phyloP scores from a whole-genome alignment of 2,113 vertebrate genomes.

The Mormyrus lacerda region DNA sequence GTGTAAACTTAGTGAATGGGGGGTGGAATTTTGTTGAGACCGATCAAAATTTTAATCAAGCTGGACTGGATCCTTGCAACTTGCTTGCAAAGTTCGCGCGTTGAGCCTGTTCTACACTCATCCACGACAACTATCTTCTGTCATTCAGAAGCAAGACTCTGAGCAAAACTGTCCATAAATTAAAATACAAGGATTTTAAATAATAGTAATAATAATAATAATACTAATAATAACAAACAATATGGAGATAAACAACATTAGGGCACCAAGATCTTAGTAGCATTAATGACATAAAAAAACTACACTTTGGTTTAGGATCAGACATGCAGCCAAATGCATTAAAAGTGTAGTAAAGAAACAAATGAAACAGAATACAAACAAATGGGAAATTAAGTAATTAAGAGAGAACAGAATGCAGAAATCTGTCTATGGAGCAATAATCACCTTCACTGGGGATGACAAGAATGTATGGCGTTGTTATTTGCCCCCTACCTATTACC shows the following conservation, averaged over 20 bases:
- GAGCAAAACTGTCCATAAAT: constrained; percentile 35
- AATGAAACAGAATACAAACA: constrained; percentile 42
- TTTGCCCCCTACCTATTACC: constrained; percentile 92
- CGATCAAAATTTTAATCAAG: background rate
- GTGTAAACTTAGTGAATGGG: constrained; percentile 9
- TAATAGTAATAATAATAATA: constrained; percentile 23
- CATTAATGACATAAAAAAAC: constrained; percentile 46
- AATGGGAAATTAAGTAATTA: constrained; percentile 40
- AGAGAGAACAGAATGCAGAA: constrained; percentile 49
- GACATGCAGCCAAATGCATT: constrained; percentile 59
- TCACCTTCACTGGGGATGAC: constrained; percentile 96
- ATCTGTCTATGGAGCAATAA: constrained; percentile 71
- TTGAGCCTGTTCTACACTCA: background rate
- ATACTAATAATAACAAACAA: constrained; percentile 25
- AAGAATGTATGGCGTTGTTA: constrained; percentile 84
- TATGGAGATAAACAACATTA: constrained; percentile 7
- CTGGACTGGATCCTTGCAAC: background rate
- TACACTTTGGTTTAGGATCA: constrained; percentile 47
- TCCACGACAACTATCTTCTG: background rate
- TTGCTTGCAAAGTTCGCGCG: background rate
- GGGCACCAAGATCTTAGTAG: constrained; percentile 28
- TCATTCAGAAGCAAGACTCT: constrained; percentile 20
- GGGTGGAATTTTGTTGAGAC: background rate
- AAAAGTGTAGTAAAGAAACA: constrained; percentile 44
- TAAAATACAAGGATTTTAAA: constrained; percentile 19